Base-by-base conservation (phyloP, 1,140 invertebrate species). In the Brachionus koreanus region DNA sequence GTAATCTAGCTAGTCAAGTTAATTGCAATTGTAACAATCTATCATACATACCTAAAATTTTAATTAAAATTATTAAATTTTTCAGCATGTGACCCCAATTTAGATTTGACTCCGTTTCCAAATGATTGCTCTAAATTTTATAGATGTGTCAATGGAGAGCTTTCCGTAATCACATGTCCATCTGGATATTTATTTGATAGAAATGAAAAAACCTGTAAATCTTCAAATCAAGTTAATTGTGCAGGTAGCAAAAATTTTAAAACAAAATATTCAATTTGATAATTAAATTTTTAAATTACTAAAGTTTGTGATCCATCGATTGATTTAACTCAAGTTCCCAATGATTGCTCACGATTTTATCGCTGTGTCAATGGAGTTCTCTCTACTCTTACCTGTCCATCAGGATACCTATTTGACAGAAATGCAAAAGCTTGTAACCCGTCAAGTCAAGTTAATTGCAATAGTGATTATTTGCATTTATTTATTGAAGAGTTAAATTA, bases 291-390 rank as follows among this genome's bases (percentile, higher is more conserved):
- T 67, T 67, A n/a, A n/a, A 3, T 67, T 12, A 1, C 23, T 29
- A n/a, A 33, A 67, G 63, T 19, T 25, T 76, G 72, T 52, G 49
- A 52, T 77, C 52, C 74, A 13, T 29, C 74, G 1, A 16, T 33
- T 35, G 74, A 77, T 61, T 61, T 77, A 39, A 77, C 74, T 10
- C 46, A 57, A 61, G 74, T 77, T 33, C 42, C 74, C 10, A 61
- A 61, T 29, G 74, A 77, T 52, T 77, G 74, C 9, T 33, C 74
- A 5, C 42, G 46, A 49, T 77, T 77, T 46, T 77, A 77, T 37
- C 39, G 42, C 1, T 77, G 74, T 37, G 10, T 61, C 13, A 77
- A 77, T 49, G 74, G 74, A 13, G 33, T 33, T 35, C 25, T 13
- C n/a, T 9, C 52, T 16, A 61, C 52, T 35, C n/a, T 77, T 19